Conservation (phyloP, 1,140 invertebrate genomes). For the Aphelinus atriplicis region DNA sequence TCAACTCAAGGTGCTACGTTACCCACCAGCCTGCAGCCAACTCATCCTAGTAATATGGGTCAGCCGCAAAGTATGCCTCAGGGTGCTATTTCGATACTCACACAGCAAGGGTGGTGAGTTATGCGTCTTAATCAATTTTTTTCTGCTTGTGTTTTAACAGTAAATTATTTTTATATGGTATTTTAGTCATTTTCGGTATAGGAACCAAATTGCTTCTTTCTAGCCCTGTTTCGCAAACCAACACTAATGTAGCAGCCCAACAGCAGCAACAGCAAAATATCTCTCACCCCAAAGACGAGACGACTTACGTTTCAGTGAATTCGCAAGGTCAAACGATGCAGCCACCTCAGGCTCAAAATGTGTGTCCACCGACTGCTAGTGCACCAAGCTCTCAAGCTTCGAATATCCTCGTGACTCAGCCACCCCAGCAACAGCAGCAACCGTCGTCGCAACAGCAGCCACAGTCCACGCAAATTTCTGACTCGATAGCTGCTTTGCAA, state of each 20-base stretch:
- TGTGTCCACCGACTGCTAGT: constrained; percentile 29
- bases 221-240: constrained; percentile 47
- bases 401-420: constrained; percentile 40
- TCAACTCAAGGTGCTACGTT: constrained; percentile 66
- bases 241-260: constrained; percentile 65
- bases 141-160: no score
- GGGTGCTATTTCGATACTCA: constrained; percentile 70
- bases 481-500: constrained; percentile 54
- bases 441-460: constrained; percentile 42
- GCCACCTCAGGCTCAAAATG: constrained; percentile 41
- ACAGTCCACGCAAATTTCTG: constrained; percentile 50
- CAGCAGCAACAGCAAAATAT: constrained; percentile 35
- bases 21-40: constrained; percentile 69
- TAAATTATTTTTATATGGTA: no score
- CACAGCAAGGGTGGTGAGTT: constrained; percentile 47
- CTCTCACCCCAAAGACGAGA: constrained; percentile 24
- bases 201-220: background rate
- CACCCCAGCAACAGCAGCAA: constrained; percentile 43
- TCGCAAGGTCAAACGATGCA: constrained; percentile 26
- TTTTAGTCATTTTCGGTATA: no score
- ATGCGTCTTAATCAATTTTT: no score
- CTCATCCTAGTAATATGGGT: constrained; percentile 64
- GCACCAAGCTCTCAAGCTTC: constrained; percentile 27
- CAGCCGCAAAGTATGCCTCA: constrained; percentile 70
- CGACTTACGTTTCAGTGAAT: constrained; percentile 24